phyloP scores from a whole-genome alignment of 2,797 vertebrate genomes.

The Fratercula arctica region DNA sequence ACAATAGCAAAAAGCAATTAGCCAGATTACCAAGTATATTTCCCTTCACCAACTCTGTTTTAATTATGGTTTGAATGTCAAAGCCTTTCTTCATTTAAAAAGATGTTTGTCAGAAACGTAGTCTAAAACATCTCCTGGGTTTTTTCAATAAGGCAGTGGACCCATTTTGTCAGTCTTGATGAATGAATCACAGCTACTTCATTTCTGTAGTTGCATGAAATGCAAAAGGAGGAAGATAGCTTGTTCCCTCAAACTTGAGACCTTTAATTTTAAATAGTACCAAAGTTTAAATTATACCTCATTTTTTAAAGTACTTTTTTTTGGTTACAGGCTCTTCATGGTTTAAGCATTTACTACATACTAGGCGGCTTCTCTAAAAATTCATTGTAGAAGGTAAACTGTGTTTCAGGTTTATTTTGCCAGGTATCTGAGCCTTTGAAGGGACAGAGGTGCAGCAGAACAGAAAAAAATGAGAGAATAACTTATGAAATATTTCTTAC shows the following conservation, averaged over 20 bases:
- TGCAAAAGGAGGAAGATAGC: slow-evolving; percentile 32
- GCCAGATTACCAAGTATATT: background rate
- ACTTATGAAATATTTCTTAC: background rate
- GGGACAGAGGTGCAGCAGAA: background rate
- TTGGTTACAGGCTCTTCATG: slow-evolving; percentile 5
- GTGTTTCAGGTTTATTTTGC: background rate
- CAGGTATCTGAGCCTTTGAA: background rate
- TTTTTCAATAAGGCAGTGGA: background rate
- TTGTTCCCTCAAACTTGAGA: slow-evolving; percentile 46
- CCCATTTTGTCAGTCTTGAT: slow-evolving; percentile 25
- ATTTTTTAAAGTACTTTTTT: slow-evolving; percentile 44
- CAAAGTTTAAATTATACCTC: background rate
- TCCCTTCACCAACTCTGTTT: background rate
- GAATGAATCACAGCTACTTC: slow-evolving; percentile 28
- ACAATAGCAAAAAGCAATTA: background rate
- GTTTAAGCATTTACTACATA: slow-evolving; percentile 19
- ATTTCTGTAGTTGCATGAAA: slow-evolving; percentile 48
- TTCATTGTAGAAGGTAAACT: background rate
- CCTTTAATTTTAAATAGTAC: slow-evolving; percentile 55
- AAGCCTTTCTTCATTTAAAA: background rate
- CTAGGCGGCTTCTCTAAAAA: background rate
- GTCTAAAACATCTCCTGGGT: background rate
- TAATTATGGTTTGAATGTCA: background rate
- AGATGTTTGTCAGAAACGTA: background rate
- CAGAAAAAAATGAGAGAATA: background rate